Conservation (phyloP, 2,888 invertebrate genomes). For the Acanthosepion esculentum region DNA sequence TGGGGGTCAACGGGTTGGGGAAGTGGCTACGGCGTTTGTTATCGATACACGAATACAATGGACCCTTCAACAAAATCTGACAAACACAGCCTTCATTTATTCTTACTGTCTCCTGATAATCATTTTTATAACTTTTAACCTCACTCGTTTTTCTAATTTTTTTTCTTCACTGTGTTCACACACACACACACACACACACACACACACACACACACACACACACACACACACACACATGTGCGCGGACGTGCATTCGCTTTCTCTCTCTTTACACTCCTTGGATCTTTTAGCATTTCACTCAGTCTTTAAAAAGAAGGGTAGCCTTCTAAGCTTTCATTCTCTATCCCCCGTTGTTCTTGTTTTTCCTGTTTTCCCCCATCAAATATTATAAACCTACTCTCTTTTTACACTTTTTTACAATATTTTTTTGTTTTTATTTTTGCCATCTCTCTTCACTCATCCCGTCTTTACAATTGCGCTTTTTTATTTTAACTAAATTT, state of each 20-base stretch:
- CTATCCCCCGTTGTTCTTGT: too few relatives aligned
- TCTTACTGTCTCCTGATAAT: neutral
- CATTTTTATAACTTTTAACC: neutral
- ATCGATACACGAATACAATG: conserved; percentile 23
- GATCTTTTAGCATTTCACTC: neutral
- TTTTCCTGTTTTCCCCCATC: too few relatives aligned
- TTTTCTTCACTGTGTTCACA: neutral
- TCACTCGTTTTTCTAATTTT: neutral
- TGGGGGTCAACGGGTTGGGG: neutral
- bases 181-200: too few relatives aligned
- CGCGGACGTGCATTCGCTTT: neutral
- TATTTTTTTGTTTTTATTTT: too few relatives aligned
- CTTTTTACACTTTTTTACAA: too few relatives aligned
- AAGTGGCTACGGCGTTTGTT: neutral
- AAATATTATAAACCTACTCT: too few relatives aligned
- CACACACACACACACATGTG: too few relatives aligned
- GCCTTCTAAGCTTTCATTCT: neutral
- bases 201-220: too few relatives aligned
- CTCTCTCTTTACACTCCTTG: neutral
- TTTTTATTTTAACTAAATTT: too few relatives aligned
- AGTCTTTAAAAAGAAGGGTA: neutral
- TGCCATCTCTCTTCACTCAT: too few relatives aligned
- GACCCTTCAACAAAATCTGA: neutral
- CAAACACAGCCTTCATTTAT: neutral
- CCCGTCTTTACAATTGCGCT: too few relatives aligned